These are phyloP conservation scores for Drosophila orosa DNA, from an alignment of 1,140 invertebrate species.

Conservation along the genomic window DNA sequence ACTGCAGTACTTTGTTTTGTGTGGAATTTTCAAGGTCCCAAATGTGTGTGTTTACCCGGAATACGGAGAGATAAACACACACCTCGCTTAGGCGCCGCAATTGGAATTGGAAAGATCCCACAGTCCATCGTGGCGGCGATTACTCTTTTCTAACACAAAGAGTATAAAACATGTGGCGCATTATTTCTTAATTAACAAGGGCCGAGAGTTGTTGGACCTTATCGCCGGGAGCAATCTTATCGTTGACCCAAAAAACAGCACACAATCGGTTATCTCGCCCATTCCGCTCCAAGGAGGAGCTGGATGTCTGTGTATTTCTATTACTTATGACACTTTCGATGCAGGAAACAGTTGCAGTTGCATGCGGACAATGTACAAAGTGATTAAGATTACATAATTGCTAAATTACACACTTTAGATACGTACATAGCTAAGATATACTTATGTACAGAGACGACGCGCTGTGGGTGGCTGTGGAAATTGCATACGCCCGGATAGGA, in stretches of 20 bases:
- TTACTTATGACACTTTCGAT: constrained; percentile 48
- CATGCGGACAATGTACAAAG: constrained; percentile 52
- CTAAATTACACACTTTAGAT: constrained; percentile 44
- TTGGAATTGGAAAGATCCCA: constrained; percentile 11
- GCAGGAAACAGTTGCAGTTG: constrained; percentile 50
- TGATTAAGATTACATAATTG: constrained; percentile 56
- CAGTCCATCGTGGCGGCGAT: not conserved
- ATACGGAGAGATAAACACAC: constrained; percentile 26
- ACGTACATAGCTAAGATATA: constrained; percentile 41
- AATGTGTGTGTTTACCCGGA: constrained; percentile 24
- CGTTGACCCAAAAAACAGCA: constrained; percentile 13
- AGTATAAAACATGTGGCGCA: constrained; percentile 8
- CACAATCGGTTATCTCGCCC: constrained; percentile 26
- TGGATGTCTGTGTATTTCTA: constrained; percentile 43
- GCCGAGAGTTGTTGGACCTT: constrained; percentile 7
- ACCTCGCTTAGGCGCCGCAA: not conserved
- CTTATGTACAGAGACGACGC: constrained; percentile 47
- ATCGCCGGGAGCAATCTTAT: constrained; percentile 38
- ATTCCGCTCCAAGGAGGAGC: constrained; percentile 2
- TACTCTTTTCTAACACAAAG: constrained; percentile 5
- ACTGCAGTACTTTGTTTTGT: constrained; percentile 32
- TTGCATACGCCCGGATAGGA: constrained; percentile 31
- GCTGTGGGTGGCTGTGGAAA: constrained; percentile 15
- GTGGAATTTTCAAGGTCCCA: constrained; percentile 9
- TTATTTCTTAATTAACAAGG: constrained; percentile 11